A percentile compares a stretch with the other conserved stretches of the same genome.
These are phyloP conservation scores for Tigriopus japonicus DNA, from an alignment of 1,140 invertebrate species.

Conservation along the genomic window DNA sequence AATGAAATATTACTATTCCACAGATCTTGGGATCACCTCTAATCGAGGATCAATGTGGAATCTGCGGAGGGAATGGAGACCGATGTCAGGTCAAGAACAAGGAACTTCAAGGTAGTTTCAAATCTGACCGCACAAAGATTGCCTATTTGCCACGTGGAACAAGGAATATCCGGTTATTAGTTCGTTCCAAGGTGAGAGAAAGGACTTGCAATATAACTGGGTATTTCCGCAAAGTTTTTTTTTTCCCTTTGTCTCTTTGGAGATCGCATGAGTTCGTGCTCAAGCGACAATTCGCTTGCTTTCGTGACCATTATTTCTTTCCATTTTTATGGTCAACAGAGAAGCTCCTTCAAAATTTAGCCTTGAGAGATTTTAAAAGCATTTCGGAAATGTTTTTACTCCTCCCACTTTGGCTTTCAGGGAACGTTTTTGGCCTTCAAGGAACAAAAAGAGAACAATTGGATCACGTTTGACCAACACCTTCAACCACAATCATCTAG, in stretches of 20 bases:
- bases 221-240: too few species aligned
- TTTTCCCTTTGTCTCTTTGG: too few species aligned
- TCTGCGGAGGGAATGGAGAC: slow-evolving; percentile 43
- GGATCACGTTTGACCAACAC: not conserved
- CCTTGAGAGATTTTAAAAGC: not conserved
- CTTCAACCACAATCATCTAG: not conserved
- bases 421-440: slow-evolving; percentile 5
- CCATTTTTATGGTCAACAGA: too few species aligned
- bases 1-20: too few species aligned
- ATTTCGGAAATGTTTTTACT: not conserved
- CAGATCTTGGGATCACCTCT: slow-evolving; percentile 38
- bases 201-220: too few species aligned
- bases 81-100: slow-evolving; percentile 33
- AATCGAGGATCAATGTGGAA: slow-evolving; percentile 41
- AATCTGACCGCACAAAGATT: not conserved
- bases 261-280: too few species aligned
- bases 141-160: not conserved
- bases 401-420: not conserved
- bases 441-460: not conserved
- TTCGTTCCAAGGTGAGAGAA: too few species aligned
- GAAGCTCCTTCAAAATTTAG: too few species aligned
- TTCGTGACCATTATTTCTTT: too few species aligned
- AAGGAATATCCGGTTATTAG: not conserved
- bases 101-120: slow-evolving; percentile 21
- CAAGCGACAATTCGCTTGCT: too few species aligned